Evolutionary conservation across 2,797 vertebrate genomes (phyloP).

Genomic region (Aplochiton taeniatus): DNA sequence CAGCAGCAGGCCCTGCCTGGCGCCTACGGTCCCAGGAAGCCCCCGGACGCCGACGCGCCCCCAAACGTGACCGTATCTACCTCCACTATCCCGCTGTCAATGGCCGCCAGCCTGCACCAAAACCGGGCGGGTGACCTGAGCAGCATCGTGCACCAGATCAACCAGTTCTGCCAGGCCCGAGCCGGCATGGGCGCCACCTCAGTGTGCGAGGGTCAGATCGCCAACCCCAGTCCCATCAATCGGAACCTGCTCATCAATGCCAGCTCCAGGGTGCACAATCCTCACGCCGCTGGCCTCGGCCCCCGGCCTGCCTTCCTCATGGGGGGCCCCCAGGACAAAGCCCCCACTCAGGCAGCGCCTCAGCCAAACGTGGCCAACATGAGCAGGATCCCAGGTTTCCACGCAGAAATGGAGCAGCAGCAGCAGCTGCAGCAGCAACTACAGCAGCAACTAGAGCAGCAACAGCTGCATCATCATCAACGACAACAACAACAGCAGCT

Average conservation of each 20-base stretch:
- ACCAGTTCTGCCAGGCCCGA: conserved; percentile 95
- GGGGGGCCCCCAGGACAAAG: conserved; percentile 66
- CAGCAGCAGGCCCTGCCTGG: conserved; percentile 57
- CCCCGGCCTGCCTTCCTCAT: conserved; percentile 85
- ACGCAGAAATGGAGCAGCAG: conserved; percentile 84
- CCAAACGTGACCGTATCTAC: conserved; percentile 89
- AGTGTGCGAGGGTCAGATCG: conserved; percentile 79
- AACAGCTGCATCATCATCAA: conserved; percentile 72
- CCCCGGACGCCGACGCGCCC: conserved; percentile 76
- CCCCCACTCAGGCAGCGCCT: conserved; percentile 56
- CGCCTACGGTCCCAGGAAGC: conserved; percentile 70
- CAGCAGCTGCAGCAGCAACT: conserved; percentile 81
- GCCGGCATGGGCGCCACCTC: conserved; percentile 81
- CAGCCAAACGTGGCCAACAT: conserved; percentile 77
- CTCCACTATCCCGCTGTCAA: conserved; percentile 88
- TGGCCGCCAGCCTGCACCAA: conserved; percentile 83
- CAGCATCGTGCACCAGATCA: conserved; percentile 96
- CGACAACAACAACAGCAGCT: conserved; percentile 70
- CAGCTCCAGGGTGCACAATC: conserved; percentile 89
- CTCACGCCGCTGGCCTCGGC: conserved; percentile 73
- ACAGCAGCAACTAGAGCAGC: conserved; percentile 50
- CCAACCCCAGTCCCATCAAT: conserved; percentile 95
- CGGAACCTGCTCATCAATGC: conserved; percentile 97
- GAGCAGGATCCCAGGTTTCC: conserved; percentile 81
- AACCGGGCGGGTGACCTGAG: conserved; percentile 86